A percentile compares a stretch with the other conserved stretches of the same genome.
Evolutionary conservation across 2,113 vertebrate genomes (phyloP).

Genomic region (Hippocampus barbouri): DNA sequence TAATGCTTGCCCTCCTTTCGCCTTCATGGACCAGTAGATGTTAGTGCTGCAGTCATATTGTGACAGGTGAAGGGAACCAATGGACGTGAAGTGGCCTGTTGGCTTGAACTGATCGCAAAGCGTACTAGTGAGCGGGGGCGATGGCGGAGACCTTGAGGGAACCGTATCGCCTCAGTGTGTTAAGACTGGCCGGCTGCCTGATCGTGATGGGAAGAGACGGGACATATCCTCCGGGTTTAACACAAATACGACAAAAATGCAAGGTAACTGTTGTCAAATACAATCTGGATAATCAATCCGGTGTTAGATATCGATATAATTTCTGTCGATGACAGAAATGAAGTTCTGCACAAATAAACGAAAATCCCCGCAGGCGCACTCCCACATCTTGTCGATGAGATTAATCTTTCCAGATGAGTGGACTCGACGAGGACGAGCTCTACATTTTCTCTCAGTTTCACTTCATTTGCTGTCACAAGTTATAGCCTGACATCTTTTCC

Average conservation of each 20-base stretch:
- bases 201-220: slow-evolving; percentile 35
- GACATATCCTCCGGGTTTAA: slow-evolving; percentile 12
- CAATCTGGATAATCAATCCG: neutral
- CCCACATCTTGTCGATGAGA: neutral
- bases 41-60: slow-evolving; percentile 24
- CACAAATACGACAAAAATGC: neutral
- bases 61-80: slow-evolving; percentile 56
- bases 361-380: neutral
- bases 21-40: slow-evolving; percentile 19
- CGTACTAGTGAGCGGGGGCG: neutral
- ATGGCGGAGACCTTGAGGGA: slow-evolving; percentile 29
- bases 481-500: slow-evolving; percentile 15
- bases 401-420: slow-evolving; percentile 1
- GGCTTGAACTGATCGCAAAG: slow-evolving; percentile 30
- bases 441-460: slow-evolving; percentile 7
- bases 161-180: slow-evolving; percentile 59
- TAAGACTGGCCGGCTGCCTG: slow-evolving; percentile 35
- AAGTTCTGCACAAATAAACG: neutral
- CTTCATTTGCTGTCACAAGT: neutral
- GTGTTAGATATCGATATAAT: neutral
- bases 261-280: neutral
- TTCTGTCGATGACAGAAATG: neutral
- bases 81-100: slow-evolving; percentile 36
- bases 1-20: neutral
- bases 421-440: neutral